Base-by-base conservation (phyloP, 2,113 vertebrate genomes). In the Grantiella picta region DNA sequence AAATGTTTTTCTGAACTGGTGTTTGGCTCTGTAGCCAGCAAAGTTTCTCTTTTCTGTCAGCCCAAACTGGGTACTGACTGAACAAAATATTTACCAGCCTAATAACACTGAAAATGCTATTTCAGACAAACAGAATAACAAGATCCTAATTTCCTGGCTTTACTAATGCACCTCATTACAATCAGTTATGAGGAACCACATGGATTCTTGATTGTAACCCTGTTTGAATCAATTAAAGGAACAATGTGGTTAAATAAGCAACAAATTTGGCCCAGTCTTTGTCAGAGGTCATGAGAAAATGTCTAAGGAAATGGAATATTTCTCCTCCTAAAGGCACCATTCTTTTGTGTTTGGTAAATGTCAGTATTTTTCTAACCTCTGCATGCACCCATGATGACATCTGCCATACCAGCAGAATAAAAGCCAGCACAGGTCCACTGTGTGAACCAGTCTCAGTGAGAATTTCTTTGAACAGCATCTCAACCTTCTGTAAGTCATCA, bases 231-330 rank as follows among this genome's bases (percentile, higher is more conserved):
- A 86, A 88, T 56, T 95, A 93, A 83, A 96, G 71, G n/a, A 90
- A 91, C 82, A 77, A 83, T 70, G 35, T 0, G 0, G 64, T 92
- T 95, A 90, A 90, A 86, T 52, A 96, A 86, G 72, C 87, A 78
- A 86, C 21, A 16, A 75, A 86, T 93, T 77, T 49, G 44, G 76
- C 87, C 27, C 65, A 50, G 47, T 44, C 35, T 90, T n/a, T 44
- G 35, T 73, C 24, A 73, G 56, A 94, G 78, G 87, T 93, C 92
- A 86, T 83, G 82, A 94, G 90, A 96, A 95, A 95, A 95, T 80
- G 38, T 69, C 78, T 73, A 86, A 91, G 87, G 78, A 95, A 95
- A 85, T 28, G 31, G 78, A 94, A 33, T 82, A 89, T 47, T 91
- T 93, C 95, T 93, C 75, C 54, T 92, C 77, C 89, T 92, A 86